Base-by-base conservation (phyloP, 1,140 invertebrate genomes). In the Platorchestia sp. region DNA sequence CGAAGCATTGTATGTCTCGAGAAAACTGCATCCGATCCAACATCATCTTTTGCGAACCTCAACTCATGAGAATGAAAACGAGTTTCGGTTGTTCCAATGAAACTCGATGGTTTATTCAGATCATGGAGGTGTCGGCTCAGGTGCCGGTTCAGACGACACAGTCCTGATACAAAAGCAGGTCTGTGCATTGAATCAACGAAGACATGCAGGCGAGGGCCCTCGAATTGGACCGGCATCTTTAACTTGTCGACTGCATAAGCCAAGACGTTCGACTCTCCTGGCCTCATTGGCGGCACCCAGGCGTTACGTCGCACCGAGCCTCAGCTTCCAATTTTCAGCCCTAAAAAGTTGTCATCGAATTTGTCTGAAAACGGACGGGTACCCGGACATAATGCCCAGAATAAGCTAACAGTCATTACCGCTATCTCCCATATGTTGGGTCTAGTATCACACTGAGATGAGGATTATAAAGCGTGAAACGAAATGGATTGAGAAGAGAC, bases 201-300 rank as follows among this genome's bases (percentile, higher is more conserved):
- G 27, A 10, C 14, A 75, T 75, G 59, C 59, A 75, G 59, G 1
- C 59, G 1, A 19, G 10, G 36, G 59, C 59, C 27, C 27, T 10
- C 14, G 10, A 75, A 75, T 10, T 10, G 59, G 36, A 27, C 59
- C 27, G 27, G 59, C 59, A 75, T 75, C 59, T 75, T 75, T 75
- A 75, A 75, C 59, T 75, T 75, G 59, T 75, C 59, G 59, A 75
- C 59, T 75, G 59, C 59, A 75, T 75, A 75, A 75, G 59, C 59
- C 14, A 22, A 75, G 59, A 75, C 59, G 59, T 75, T 27, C 59
- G 59, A 22, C 14, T 75, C 59, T 75, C 59, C 59, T 22, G 59
- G 10, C 59, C 36, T 75, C 59, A 75, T 75, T 75, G 59, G 59
- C 27, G 36, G 59, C 59, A 36, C 59, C 59, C 27, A 36, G 19